phyloP scores from a whole-genome alignment of 2,888 invertebrate genomes.

The Patella ulyssiponensis region DNA sequence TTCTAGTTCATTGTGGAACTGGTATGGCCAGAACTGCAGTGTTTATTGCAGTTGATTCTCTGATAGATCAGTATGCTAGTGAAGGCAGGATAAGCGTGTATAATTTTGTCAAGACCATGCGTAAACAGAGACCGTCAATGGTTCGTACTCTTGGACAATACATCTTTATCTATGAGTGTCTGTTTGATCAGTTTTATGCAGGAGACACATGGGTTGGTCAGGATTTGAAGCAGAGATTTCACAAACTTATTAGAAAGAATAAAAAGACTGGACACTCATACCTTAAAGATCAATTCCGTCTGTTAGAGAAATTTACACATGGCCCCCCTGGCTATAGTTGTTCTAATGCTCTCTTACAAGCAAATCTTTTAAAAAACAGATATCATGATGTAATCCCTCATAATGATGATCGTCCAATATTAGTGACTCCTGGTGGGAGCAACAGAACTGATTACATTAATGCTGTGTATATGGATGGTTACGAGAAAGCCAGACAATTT shows the following conservation, averaged over 20 bases:
- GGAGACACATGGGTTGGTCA: constrained; percentile 57
- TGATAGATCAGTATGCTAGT: constrained; percentile 64
- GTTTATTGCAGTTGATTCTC: constrained; percentile 69
- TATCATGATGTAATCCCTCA: constrained; percentile 63
- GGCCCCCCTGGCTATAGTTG: constrained; percentile 46
- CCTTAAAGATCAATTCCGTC: constrained; percentile 63
- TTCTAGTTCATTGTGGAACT: constrained; percentile 71
- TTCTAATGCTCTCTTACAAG: constrained; percentile 49
- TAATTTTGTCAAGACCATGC: constrained; percentile 60
- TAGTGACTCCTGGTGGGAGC: constrained; percentile 52
- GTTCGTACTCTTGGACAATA: constrained; percentile 70
- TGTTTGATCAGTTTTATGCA: constrained; percentile 68
- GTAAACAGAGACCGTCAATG: constrained; percentile 65
- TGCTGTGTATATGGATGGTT: constrained; percentile 69
- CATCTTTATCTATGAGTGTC: constrained; percentile 67
- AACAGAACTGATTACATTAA: constrained; percentile 68
- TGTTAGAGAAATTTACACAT: constrained; percentile 60
- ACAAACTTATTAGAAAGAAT: constrained; percentile 55
- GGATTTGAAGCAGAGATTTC: constrained; percentile 58
- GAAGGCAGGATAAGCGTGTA: constrained; percentile 67
- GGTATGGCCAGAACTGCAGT: constrained; percentile 69
- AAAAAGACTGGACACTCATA: constrained; percentile 57
- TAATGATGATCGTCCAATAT: constrained; percentile 53
- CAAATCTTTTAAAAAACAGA: constrained; percentile 64
- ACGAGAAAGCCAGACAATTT: constrained; percentile 54